Evolutionary conservation across 64 coral and sea anemone genomes (phyloP), one percentile per base, ranked within the genome.

Genomic region (Montipora foliosa): DNA sequence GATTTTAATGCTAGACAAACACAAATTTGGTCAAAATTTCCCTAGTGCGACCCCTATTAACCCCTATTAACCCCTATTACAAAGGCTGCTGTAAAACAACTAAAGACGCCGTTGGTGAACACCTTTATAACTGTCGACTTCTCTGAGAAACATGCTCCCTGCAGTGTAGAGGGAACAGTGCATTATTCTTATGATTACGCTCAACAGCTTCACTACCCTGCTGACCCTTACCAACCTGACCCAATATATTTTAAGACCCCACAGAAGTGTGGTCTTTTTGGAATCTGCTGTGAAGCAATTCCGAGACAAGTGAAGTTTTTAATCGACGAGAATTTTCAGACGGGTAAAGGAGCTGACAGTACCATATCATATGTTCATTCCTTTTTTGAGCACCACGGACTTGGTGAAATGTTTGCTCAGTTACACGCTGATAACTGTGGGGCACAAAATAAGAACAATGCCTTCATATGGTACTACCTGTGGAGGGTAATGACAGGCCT

Each of bases 381-480:
- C 24, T 76, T 44, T 10, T 76, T 76, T 37, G 29, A 76, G 24
- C 74, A 44, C 74, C 24, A 76, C 29, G 74, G 7, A 44, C 29
- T 7, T 29, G 74, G 74, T 10, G 22, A 76, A 44, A 76, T 2
- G 12, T 10, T 12, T 5, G 22, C 74, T 7, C 24, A 45, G n/a
- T 59, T 87, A 8, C 76, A 87, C 12, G 84, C 75, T 61, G 66
- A 66, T 47, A 76, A 87, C 87, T 94, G 91, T n/a, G 1, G 74
- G 16, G 20, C 58, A 8, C 92, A 94, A 59, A 59, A 59, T 12
- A 59, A 59, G 57, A 59, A 59, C 57, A 25, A 25, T 25, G 25
- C 25, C 25, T 25, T 64, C 60, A 64, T 64, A 64, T 64, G 60
- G 60, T 64, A 64, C 60, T 64, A 64, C 60, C 60, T 64, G 9